Evolutionary conservation across 2,113 vertebrate genomes (phyloP).

Genomic region (Tinamus guttatus): DNA sequence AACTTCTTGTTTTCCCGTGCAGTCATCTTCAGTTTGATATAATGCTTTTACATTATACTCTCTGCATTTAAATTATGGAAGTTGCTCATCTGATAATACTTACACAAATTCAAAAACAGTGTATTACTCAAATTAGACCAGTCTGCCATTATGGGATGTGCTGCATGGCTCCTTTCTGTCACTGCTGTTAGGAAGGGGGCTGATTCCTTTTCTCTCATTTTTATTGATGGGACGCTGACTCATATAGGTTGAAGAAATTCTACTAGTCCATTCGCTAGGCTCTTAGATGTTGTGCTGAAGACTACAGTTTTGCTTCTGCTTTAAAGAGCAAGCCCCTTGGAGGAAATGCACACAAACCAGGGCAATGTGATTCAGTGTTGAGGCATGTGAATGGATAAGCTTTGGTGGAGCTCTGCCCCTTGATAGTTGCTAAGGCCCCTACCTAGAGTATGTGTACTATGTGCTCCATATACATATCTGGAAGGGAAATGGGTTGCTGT

Average conservation of each 20-base stretch:
- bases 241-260: neutral
- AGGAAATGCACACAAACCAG: neutral
- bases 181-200: neutral
- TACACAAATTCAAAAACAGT: neutral
- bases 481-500: neutral
- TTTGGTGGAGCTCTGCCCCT: neutral
- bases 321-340: neutral
- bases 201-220: neutral
- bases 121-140: conserved; percentile 4
- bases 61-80: neutral
- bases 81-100: neutral
- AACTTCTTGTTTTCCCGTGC: neutral
- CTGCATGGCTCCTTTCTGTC: conserved; percentile 21
- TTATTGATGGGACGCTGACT: neutral
- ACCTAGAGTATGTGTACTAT: neutral
- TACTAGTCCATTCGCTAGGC: neutral
- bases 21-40: neutral
- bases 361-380: neutral
- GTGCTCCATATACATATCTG: neutral
- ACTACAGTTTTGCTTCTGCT: neutral
- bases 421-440: neutral
- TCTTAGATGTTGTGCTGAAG: neutral
- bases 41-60: neutral
- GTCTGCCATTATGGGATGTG: neutral
- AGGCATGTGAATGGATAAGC: neutral